Evolutionary conservation across 64 coral and sea anemone species (phyloP).

Genomic region (Acropora yongei): DNA sequence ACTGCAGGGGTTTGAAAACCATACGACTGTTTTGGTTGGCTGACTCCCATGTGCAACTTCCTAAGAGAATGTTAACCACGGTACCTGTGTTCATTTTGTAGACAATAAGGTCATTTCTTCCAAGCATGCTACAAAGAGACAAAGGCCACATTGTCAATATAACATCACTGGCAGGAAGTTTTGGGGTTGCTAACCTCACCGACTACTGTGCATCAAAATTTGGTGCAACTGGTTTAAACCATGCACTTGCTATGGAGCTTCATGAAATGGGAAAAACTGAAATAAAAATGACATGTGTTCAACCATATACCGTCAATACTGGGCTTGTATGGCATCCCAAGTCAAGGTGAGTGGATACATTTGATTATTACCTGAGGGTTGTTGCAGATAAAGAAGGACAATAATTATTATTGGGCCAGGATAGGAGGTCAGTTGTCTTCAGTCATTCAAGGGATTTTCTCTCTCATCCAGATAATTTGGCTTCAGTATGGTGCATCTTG

Average conservation of each 20-base stretch:
- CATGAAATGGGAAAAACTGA: slow-evolving; percentile 56
- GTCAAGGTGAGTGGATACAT: slow-evolving; percentile 43
- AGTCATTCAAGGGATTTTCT: no score
- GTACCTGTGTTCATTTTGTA: background rate
- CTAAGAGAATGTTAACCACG: no score
- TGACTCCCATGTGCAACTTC: no score
- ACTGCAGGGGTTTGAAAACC: no score
- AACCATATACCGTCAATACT: slow-evolving; percentile 84
- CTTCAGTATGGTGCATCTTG: no score
- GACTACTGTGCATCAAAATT: slow-evolving; percentile 89
- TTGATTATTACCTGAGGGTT: no score
- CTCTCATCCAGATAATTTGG: no score
- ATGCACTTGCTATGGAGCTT: slow-evolving; percentile 73
- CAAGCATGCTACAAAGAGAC: slow-evolving; percentile 82
- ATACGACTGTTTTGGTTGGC: no score
- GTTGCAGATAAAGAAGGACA: no score
- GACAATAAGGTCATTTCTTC: slow-evolving; percentile 86
- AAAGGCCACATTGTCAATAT: slow-evolving; percentile 93
- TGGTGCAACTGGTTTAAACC: slow-evolving; percentile 85
- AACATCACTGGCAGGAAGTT: slow-evolving; percentile 78
- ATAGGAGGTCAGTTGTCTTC: no score
- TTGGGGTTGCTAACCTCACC: slow-evolving; percentile 42
- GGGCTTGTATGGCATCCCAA: slow-evolving; percentile 77
- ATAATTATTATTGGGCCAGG: no score
- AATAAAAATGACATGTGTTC: slow-evolving; percentile 75